Evolutionary conservation across 2,888 invertebrate species (phyloP).

Genomic region (Hemaris fuciformis): DNA sequence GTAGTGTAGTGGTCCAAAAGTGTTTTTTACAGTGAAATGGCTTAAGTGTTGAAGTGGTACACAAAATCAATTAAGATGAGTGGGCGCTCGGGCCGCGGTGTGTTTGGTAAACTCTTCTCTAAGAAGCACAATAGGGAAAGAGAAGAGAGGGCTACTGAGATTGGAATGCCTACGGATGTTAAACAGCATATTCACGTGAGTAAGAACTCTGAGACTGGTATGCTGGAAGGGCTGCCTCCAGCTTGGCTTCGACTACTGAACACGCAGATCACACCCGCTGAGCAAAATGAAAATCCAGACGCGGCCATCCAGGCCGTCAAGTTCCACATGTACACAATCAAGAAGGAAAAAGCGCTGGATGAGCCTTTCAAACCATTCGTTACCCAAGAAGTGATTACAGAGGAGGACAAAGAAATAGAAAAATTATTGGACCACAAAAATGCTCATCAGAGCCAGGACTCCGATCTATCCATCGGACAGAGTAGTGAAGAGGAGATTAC

Average conservation of each 20-base stretch:
- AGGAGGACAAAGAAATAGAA: conserved; percentile 91
- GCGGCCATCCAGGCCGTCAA: conserved; percentile 95
- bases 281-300: conserved; percentile 93
- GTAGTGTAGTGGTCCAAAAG: conserved; percentile 52
- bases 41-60: conserved; percentile 45
- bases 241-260: conserved; percentile 91
- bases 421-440: conserved; percentile 87
- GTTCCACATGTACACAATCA: conserved; percentile 93
- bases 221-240: conserved; percentile 91
- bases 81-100: conserved; percentile 72
- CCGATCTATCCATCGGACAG: conserved; percentile 75
- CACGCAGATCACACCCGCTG: conserved; percentile 91
- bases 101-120: conserved; percentile 76
- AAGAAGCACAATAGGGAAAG: conserved; percentile 66
- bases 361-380: conserved; percentile 90
- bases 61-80: conserved; percentile 65
- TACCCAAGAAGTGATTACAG: conserved; percentile 90
- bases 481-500: conserved; percentile 79
- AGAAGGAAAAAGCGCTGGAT: conserved; percentile 88
- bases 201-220: conserved; percentile 90
- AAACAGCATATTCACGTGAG: conserved; percentile 93
- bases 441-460: conserved; percentile 85
- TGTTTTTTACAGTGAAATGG: conserved; percentile 53
- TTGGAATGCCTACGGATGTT: conserved; percentile 92
- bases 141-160: conserved; percentile 83